Base-by-base conservation (phyloP, 2,797 vertebrate genomes). In the Enteromius radiatus region DNA sequence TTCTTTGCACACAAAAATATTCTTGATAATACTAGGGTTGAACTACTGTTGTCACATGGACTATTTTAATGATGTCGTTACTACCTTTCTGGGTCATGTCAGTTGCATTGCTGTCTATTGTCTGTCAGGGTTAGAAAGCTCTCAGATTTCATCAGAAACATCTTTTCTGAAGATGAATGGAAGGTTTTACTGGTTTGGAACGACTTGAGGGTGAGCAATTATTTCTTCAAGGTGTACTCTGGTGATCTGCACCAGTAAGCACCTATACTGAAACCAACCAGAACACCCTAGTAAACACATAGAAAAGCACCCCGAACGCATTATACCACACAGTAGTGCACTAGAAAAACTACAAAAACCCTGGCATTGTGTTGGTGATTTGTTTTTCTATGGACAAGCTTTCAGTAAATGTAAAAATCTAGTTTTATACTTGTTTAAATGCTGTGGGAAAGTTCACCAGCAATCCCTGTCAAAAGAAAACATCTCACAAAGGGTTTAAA, bases 401-500 rank as follows among this genome's bases (percentile, higher is more conserved):
- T 71, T 47, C 17, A 71, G 23, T 19, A 64, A 70, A 31, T 8
- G 17, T 45, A 47, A 47, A 52, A 21, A 73, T 73, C 47, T 36
- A n/a, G 28, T 36, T 73, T n/a, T 36, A n/a, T 4, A 43, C 14
- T 76, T 76, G n/a, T 76, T 75, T 38, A 33, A 15, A 28, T 3
- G 31, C 21, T 23, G 15, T 38, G 19, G 12, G 12, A 41, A 56
- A 23, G 21, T 23, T 64, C 7, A 64, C 28, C 17, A 31, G 14
- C 38, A 43, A 17, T 19, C 15, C 5, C 15, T 71, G 15, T 59
- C 36, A 61, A 76, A 59, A 75, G 70, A 33, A 54, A 74, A 74
- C 19, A 54, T 73, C 23, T 47, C 43, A 52, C 11, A 54, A 21
- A 69, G 12, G 6, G 70, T n/a, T 52, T 5, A 31, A 71, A 31